Percentiles rank a stretch among this genome's conserved stretches.
phyloP scores from a whole-genome alignment of 2,797 vertebrate genomes.

The Myotis vivesi region DNA sequence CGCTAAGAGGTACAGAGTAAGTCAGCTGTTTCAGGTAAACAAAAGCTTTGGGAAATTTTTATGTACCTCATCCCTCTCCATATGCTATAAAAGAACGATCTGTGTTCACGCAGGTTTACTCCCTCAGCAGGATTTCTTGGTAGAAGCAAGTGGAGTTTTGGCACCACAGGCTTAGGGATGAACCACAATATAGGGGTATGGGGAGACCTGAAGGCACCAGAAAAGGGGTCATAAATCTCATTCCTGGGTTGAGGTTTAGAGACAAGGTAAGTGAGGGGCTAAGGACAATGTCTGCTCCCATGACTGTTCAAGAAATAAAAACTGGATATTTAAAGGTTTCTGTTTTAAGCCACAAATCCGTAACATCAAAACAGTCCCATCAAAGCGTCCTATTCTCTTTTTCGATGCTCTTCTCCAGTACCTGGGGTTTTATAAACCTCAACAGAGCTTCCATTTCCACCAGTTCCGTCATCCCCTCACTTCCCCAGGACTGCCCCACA shows the following conservation, averaged over 20 bases:
- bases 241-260: not conserved
- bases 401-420: not conserved
- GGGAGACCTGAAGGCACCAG: not conserved
- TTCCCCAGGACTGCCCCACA: not conserved
- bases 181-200: not conserved
- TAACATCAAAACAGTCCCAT: slow-evolving; percentile 47
- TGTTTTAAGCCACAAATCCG: slow-evolving; percentile 12
- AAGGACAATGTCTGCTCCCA: not conserved
- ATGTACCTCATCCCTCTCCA: not conserved
- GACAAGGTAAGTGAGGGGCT: not conserved
- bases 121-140: not conserved
- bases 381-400: slow-evolving; percentile 13
- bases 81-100: not conserved
- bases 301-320: not conserved
- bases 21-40: not conserved
- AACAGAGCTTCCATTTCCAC: not conserved
- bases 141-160: not conserved
- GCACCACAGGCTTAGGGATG: not conserved
- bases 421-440: slow-evolving; percentile 33
- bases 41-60: not conserved
- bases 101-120: not conserved
- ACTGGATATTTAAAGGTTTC: not conserved
- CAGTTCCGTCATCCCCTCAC: not conserved
- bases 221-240: not conserved
- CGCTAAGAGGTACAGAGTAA: not conserved